Base-by-base conservation (phyloP, 2,113 vertebrate species). In the Theropithecus gelada region DNA sequence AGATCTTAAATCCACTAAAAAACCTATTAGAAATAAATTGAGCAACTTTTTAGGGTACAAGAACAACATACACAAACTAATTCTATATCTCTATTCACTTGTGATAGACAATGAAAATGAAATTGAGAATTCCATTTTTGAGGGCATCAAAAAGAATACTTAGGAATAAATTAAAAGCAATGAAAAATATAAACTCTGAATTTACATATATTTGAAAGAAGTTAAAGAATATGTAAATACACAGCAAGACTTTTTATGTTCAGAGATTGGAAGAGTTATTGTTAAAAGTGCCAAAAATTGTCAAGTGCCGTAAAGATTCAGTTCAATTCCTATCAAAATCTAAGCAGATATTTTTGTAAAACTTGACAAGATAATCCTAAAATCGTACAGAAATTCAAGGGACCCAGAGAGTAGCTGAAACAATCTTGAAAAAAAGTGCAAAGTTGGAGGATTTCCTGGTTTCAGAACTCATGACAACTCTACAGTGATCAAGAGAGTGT, bases 111-210 rank as follows among this genome's bases (percentile, higher is more conserved):
- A 94, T 83, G 50, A 76, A 90, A 50, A 66, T 17, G 25, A 70
- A 89, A 79, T 73, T n/a, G 55, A 82, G 12, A 66, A 75, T 95
- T 94, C 10, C 48, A 43, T 59, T 48, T 73, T 72, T 16, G 18
- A 66, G 80, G 35, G 0, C 6, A 45, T 80, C 16, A 59, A 80
- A 88, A 81, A 79, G 1, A 93, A 38, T 59, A 38, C 30, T 32
- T 95, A 59, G 32, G 38, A 78, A 83, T 93, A 95, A 90, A 57
- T 84, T 82, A 72, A 93, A 90, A 43, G 30, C 72, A 93, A 30
- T 43, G 2, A 1, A 83, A 94, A 79, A 40, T 5, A 78, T n/a
- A 79, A 38, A n/a, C 8, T 38, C 43, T 38, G 5, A 25, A 72
- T 92, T 86, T 78, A 59, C 0, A 14, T 57, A 68, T 18, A 80